Evolutionary conservation across 2,888 invertebrate species (phyloP).

Genomic region (Tribolium freemani): DNA sequence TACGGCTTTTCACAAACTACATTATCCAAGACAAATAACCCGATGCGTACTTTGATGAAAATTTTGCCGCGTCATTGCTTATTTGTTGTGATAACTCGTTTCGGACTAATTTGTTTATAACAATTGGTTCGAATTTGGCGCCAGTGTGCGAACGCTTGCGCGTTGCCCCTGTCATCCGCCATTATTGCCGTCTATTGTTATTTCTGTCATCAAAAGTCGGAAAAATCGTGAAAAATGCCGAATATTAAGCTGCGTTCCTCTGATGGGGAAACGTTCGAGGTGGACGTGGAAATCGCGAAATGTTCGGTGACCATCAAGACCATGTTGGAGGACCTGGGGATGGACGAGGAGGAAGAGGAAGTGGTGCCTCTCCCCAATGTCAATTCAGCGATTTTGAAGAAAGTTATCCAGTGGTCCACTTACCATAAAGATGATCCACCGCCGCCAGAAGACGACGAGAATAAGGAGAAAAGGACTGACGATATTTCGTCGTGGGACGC

Average conservation of each 20-base stretch:
- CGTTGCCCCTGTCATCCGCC: conserved; percentile 16
- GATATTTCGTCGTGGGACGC: conserved; percentile 99
- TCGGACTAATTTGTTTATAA: background rate
- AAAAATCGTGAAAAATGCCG: conserved; percentile 76
- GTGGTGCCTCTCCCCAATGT: conserved; percentile 97
- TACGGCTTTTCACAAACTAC: background rate
- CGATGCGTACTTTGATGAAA: background rate
- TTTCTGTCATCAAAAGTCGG: background rate
- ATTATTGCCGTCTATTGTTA: conserved; percentile 1
- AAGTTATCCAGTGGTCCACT: conserved; percentile 94
- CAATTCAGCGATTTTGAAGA: conserved; percentile 95
- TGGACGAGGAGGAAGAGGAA: conserved; percentile 94
- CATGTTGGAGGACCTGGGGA: conserved; percentile 94
- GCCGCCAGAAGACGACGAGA: conserved; percentile 96
- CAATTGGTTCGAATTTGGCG: conserved; percentile 16
- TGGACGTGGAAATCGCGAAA: conserved; percentile 97
- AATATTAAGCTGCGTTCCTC: conserved; percentile 95
- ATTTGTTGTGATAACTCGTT: background rate
- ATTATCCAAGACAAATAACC: background rate
- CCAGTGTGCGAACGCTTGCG: background rate
- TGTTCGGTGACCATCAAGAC: conserved; percentile 98
- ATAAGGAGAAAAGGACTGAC: conserved; percentile 98
- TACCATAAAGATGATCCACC: conserved; percentile 97
- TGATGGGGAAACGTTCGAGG: conserved; percentile 95
- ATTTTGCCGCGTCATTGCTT: background rate